Evolutionary conservation across 2,888 invertebrate species (phyloP).

Genomic region (Liopterus haemorrhoidalis): DNA sequence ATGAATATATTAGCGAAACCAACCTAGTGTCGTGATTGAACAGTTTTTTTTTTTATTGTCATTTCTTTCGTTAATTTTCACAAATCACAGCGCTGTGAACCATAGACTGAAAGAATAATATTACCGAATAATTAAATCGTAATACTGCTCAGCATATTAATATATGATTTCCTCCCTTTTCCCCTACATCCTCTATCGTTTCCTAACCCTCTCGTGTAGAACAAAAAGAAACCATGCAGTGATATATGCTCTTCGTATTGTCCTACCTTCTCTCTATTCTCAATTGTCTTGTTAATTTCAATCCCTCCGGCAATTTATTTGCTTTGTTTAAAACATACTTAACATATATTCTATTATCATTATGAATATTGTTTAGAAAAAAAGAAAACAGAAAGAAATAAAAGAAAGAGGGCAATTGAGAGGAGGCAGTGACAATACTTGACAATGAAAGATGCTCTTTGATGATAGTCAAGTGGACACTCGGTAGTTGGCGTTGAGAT

Average conservation of each 20-base stretch:
- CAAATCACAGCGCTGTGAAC: not conserved
- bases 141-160: slow-evolving; percentile 3
- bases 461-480: no score
- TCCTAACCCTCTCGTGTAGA: not conserved
- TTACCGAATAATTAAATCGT: no score
- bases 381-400: no score
- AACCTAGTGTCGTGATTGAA: not conserved
- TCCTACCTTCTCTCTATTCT: slow-evolving; percentile 2
- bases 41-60: slow-evolving; percentile 2
- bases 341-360: slow-evolving; percentile 33
- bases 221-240: slow-evolving; percentile 6
- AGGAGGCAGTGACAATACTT: no score
- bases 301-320: slow-evolving; percentile 31
- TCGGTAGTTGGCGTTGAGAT: no score
- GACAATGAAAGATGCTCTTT: no score
- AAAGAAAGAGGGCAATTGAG: no score
- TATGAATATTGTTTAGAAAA: no score
- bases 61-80: not conserved
- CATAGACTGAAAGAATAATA: slow-evolving; percentile 1
- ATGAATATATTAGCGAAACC: no score
- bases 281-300: slow-evolving; percentile 35
- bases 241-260: no score
- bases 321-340: slow-evolving; percentile 36
- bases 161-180: not conserved
- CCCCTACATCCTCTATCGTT: not conserved